phyloP scores from a whole-genome alignment of 2,888 invertebrate species.

The Byasa hedistus region DNA sequence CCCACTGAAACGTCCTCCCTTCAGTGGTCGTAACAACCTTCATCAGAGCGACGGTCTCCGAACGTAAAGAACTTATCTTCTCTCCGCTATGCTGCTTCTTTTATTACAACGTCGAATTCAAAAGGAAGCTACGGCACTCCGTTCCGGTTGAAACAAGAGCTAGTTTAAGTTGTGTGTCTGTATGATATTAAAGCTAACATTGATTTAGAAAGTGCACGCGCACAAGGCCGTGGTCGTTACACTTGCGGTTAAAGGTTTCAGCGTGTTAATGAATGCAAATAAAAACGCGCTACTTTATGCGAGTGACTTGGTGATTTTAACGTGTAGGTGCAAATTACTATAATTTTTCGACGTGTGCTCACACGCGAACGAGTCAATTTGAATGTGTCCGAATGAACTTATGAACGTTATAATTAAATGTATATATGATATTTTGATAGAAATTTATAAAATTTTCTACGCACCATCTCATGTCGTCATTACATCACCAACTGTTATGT shows the following conservation, averaged over 20 bases:
- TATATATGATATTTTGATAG: too few species aligned
- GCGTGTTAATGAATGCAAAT: slow-evolving; percentile 32
- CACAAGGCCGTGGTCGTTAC: slow-evolving; percentile 13
- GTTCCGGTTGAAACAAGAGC: not conserved
- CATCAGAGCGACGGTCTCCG: too few species aligned
- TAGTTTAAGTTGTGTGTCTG: not conserved
- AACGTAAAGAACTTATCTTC: too few species aligned
- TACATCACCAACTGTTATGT: too few species aligned
- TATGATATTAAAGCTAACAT: slow-evolving; percentile 2
- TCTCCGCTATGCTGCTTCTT: too few species aligned
- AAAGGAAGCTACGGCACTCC: too few species aligned
- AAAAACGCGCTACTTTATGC: slow-evolving; percentile 38
- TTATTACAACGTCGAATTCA: too few species aligned
- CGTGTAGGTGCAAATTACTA: slow-evolving; percentile 2
- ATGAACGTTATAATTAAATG: not conserved
- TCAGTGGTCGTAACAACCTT: too few species aligned
- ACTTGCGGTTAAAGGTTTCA: slow-evolving; percentile 12
- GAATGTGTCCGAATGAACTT: not conserved
- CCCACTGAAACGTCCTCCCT: too few species aligned
- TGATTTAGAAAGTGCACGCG: slow-evolving; percentile 22
- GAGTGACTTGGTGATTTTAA: slow-evolving; percentile 1
- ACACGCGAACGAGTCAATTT: not conserved
- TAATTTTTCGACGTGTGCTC: not conserved
- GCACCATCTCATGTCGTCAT: too few species aligned
- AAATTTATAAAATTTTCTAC: too few species aligned